These are phyloP conservation scores for Rhyzopertha dominica DNA, from an alignment of 1,140 invertebrate genomes.

Conservation along the genomic window DNA sequence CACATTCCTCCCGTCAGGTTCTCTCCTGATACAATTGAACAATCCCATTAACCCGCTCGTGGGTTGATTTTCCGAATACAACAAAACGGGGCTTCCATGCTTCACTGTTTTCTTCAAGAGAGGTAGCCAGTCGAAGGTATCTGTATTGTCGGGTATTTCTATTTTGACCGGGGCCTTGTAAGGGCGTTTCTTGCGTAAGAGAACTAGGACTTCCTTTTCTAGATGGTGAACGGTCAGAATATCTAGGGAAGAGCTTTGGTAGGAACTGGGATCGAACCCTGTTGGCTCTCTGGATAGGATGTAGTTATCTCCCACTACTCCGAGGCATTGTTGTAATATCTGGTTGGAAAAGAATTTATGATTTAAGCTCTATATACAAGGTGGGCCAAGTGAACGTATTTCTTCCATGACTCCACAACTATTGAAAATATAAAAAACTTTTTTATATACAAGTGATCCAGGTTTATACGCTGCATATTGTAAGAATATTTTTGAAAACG, in stretches of 20 bases:
- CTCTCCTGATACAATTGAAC: slow-evolving; percentile 64
- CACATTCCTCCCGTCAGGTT: slow-evolving; percentile 61
- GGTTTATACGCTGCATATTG: too few species aligned
- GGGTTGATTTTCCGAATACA: slow-evolving; percentile 55
- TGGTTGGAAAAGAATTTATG: too few species aligned
- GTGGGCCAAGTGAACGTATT: too few species aligned
- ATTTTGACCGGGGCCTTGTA: too few species aligned
- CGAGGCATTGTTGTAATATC: slow-evolving; percentile 41
- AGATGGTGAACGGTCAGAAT: slow-evolving; percentile 46
- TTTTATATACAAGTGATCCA: too few species aligned
- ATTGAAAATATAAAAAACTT: too few species aligned
- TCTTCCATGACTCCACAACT: too few species aligned
- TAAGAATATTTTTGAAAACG: too few species aligned
- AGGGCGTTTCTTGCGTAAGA: slow-evolving; percentile 30
- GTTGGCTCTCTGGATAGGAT: slow-evolving; percentile 47
- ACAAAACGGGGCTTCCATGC: too few species aligned
- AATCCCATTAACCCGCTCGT: slow-evolving; percentile 78
- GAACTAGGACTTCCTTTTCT: slow-evolving; percentile 45
- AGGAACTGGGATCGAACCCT: slow-evolving; percentile 24
- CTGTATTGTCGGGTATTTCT: slow-evolving; percentile 8
- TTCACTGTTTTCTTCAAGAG: too few species aligned
- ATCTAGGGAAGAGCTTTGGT: slow-evolving; percentile 34
- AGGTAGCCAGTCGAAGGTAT: slow-evolving; percentile 6
- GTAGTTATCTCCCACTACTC: slow-evolving; percentile 47
- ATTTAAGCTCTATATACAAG: too few species aligned